Conservation (phyloP, 1,140 invertebrate genomes). For the Caenorhabditis brenneri region DNA sequence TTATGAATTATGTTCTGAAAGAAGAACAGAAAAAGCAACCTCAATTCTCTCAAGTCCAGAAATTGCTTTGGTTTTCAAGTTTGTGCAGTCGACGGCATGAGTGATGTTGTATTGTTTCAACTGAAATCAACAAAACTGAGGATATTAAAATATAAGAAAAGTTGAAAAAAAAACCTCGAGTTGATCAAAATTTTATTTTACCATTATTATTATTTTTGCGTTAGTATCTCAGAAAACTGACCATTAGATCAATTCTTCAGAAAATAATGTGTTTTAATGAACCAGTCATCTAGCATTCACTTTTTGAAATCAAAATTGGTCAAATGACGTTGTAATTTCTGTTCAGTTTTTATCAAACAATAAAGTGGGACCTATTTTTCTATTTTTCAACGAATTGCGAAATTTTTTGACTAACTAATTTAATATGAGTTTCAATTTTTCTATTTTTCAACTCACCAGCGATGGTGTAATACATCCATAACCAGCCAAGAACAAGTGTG, state of each 20-base stretch:
- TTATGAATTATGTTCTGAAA: not conserved
- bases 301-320: no score
- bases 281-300: no score
- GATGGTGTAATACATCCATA: conserved; percentile 51
- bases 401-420: no score
- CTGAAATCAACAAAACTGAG: not conserved
- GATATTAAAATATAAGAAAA: not conserved
- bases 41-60: conserved; percentile 44
- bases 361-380: no score
- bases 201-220: no score
- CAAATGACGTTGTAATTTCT: no score
- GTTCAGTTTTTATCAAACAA: no score
- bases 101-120: conserved; percentile 54
- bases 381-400: no score
- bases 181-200: not conserved
- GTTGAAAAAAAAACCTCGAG: not conserved
- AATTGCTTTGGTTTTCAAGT: conserved; percentile 52
- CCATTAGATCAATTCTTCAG: no score
- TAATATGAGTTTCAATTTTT: no score
- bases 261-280: no score
- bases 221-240: no score
- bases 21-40: not conserved
- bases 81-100: conserved; percentile 56
- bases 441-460: conserved; percentile 13
- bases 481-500: conserved; percentile 52